phyloP scores from a whole-genome alignment of 2,888 invertebrate species.

The Drosophila helvetica region DNA sequence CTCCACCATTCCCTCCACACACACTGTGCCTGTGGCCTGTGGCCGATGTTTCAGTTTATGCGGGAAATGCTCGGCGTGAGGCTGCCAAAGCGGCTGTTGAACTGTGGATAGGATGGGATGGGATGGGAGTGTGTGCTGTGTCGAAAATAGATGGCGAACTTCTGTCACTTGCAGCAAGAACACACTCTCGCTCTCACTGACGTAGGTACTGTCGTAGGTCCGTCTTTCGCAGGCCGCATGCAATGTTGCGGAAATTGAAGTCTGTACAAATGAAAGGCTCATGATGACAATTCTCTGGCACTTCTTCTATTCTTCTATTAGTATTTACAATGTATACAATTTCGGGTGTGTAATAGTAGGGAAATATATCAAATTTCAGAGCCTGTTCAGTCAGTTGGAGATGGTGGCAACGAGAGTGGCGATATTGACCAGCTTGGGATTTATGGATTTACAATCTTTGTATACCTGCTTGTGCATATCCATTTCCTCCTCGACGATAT shows the following conservation, averaged over 20 bases:
- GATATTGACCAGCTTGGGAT: slow-evolving; percentile 40
- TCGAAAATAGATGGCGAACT: slow-evolving; percentile 59
- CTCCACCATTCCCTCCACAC: slow-evolving; percentile 35
- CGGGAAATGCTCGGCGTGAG: slow-evolving; percentile 59
- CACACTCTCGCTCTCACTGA: background rate
- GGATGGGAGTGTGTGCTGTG: slow-evolving; percentile 15
- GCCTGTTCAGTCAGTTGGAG: background rate
- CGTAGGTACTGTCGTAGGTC: background rate
- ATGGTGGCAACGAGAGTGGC: slow-evolving; percentile 14
- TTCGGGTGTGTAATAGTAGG: background rate
- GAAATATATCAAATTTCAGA: background rate
- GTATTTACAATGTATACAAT: background rate
- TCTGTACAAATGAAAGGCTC: background rate
- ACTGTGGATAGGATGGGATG: slow-evolving; percentile 37
- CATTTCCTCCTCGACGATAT: slow-evolving; percentile 43
- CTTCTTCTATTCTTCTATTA: background rate
- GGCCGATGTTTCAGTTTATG: slow-evolving; percentile 35
- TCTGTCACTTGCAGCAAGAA: slow-evolving; percentile 26
- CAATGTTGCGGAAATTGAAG: background rate
- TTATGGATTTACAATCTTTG: slow-evolving; percentile 30
- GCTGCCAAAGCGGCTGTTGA: slow-evolving; percentile 68
- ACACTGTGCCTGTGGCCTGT: slow-evolving; percentile 23
- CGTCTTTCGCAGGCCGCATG: background rate
- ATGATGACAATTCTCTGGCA: background rate
- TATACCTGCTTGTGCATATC: slow-evolving; percentile 47